Percentiles rank a stretch among this genome's conserved stretches.
Conservation (phyloP, 1,140 invertebrate genomes). For the Ceratoteleas bidentatus region DNA sequence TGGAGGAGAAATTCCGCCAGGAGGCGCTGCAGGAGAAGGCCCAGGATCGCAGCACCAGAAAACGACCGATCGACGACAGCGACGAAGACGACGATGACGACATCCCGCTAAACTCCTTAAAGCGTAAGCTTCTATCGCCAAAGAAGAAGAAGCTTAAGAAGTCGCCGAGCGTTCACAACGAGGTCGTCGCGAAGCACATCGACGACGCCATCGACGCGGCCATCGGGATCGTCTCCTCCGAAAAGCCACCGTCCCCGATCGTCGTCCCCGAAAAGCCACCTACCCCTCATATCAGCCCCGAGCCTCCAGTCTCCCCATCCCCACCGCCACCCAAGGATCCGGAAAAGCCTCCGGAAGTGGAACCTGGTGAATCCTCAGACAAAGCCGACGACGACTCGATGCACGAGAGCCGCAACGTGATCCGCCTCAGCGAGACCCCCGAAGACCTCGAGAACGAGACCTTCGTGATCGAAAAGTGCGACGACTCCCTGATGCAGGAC, state of each 20-base stretch:
- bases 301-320: too few species aligned
- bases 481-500: conserved; percentile 26
- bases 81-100: too few species aligned
- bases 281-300: too few species aligned
- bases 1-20: conserved; percentile 71
- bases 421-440: conserved; percentile 45
- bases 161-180: conserved; percentile 3
- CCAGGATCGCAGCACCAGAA: conserved; percentile 50
- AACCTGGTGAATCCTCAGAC: too few species aligned
- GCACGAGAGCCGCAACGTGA: conserved; percentile 9
- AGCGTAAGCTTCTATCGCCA: background rate
- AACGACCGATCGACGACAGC: conserved; percentile 29
- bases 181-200: conserved; percentile 54
- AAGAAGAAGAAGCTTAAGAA: conserved; percentile 57
- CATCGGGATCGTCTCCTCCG: conserved; percentile 33
- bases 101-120: too few species aligned
- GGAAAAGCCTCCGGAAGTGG: background rate
- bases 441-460: conserved; percentile 55
- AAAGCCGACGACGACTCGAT: conserved; percentile 22
- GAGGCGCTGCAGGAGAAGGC: conserved; percentile 54
- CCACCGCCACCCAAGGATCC: background rate
- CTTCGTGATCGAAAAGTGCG: conserved; percentile 55
- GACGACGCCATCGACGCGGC: conserved; percentile 69
- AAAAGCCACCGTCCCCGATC: background rate
- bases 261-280: too few species aligned